These are phyloP conservation scores for Danio tinwini DNA, from an alignment of 2,797 vertebrate species.

Conservation along the genomic window DNA sequence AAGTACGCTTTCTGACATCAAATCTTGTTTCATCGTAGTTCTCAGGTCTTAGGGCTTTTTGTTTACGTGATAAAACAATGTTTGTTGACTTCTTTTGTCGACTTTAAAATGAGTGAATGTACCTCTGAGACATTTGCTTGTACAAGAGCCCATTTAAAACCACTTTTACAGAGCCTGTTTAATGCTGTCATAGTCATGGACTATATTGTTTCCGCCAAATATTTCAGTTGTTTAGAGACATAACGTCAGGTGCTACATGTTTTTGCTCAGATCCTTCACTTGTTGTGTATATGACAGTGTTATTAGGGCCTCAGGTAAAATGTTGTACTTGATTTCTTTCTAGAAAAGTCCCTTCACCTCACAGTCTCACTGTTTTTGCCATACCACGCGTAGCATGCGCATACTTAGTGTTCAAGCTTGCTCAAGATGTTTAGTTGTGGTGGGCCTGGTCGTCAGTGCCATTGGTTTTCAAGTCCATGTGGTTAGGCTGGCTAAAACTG, in stretches of 20 bases:
- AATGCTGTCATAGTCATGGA: slow-evolving; percentile 50
- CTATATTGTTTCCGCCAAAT: slow-evolving; percentile 14
- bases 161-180: slow-evolving; percentile 33
- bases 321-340: slow-evolving; percentile 51
- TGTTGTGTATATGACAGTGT: slow-evolving; percentile 58
- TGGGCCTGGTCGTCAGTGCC: slow-evolving; percentile 38
- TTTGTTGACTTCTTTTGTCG: slow-evolving; percentile 36
- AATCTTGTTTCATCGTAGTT: slow-evolving; percentile 69
- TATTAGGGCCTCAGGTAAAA: slow-evolving; percentile 58
- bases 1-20: slow-evolving; percentile 70
- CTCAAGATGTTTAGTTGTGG: slow-evolving; percentile 41
- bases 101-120: slow-evolving; percentile 54
- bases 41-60: slow-evolving; percentile 68
- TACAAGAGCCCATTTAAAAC: slow-evolving; percentile 27
- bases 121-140: slow-evolving; percentile 30
- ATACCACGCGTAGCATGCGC: slow-evolving; percentile 30
- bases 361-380: slow-evolving; percentile 19
- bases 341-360: slow-evolving; percentile 34
- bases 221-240: slow-evolving; percentile 34
- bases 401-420: slow-evolving; percentile 38
- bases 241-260: slow-evolving; percentile 57
- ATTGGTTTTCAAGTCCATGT: slow-evolving; percentile 56
- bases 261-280: slow-evolving; percentile 45
- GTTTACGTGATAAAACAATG: slow-evolving; percentile 37
- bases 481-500: slow-evolving; percentile 64